Evolutionary conservation across 1,140 invertebrate species (phyloP), one percentile per base, ranked within the genome.

Genomic region (Meloidogyne floridensis): DNA sequence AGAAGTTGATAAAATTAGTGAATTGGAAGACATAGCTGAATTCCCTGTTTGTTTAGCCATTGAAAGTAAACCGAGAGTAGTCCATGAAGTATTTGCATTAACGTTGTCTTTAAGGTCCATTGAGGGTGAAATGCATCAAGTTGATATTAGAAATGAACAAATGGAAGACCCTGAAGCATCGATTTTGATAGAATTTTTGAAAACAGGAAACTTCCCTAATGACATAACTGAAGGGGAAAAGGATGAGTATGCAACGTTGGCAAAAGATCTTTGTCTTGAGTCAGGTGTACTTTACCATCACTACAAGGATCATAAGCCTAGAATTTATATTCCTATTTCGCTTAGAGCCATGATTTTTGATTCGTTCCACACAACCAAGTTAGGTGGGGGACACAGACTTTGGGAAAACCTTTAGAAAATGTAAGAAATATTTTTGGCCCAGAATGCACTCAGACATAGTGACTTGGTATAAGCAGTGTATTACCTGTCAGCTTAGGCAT

Each of bases 321-420:
- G 32, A 51, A 75, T 75, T 51, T 75, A 3, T 6, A 4, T 47
- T 15, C 13, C 20, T 20, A 20, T 20, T 20, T 20, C 20, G 20
- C 20, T 20, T 20, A 20, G 20, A 20, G 20, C 20, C 72, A 6
- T 80, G 0, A 75, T 81, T 1, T 81, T 81, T 59, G 75, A 81
- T 42, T 81, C 51, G 1, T 81, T 81, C 32, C 80, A 81, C 20
- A 70, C 75, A 1, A 81, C 15, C 15, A 3, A 7, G 13, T 9
- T 81, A 0, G 73, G 80, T 1, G 80, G 80, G 2, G 80, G 80
- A 4, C 80, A 81, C 9, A 59, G 69, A 81, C 8, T 42, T 56
- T 13, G 15, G 47, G 2, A 83, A 83, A 77, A 80, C 73, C 13
- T 32, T 82, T 6, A 75, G 71, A 18, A 83, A 82, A 53, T 42